A percentile compares a stretch with the other conserved stretches of the same genome.
These are phyloP conservation scores for Pterois miles DNA, from an alignment of 2,797 vertebrate species.

Conservation along the genomic window DNA sequence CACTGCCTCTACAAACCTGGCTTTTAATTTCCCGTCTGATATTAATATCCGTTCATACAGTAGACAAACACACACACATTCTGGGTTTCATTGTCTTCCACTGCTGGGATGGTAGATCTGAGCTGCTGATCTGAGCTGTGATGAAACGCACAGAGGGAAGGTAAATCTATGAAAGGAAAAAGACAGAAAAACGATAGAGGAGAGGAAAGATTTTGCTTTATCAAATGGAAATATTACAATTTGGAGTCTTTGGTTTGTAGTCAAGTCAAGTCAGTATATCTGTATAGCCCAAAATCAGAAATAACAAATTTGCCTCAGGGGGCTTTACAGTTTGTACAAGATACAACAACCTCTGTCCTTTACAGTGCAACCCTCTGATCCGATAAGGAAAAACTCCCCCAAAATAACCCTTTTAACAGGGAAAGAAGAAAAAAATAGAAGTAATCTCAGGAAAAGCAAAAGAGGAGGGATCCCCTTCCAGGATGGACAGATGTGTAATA, in stretches of 20 bases:
- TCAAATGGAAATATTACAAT: neutral
- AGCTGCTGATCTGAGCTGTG: constrained; percentile 32
- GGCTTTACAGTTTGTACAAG: too few species aligned
- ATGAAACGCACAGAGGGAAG: neutral
- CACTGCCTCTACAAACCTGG: constrained; percentile 12
- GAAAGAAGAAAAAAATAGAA: too few species aligned
- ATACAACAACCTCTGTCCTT: too few species aligned
- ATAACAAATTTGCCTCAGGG: too few species aligned
- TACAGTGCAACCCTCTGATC: too few species aligned
- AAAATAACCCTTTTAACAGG: too few species aligned
- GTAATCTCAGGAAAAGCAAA: too few species aligned
- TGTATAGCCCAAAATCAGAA: too few species aligned
- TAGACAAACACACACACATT: constrained; percentile 10
- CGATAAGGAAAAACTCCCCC: too few species aligned
- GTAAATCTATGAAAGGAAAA: neutral
- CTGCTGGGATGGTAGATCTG: constrained; percentile 30
- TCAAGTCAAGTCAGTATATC: too few species aligned
- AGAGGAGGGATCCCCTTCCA: too few species aligned
- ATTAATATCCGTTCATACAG: constrained; percentile 60
- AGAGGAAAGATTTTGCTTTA: neutral
- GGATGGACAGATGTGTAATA: too few species aligned
- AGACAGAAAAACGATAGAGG: neutral
- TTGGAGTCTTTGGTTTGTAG: neutral
- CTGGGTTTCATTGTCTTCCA: constrained; percentile 22
- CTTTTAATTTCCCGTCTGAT: constrained; percentile 69